Evolutionary conservation across 2,113 vertebrate species (phyloP).

Genomic region (Periophthalmus modestus): DNA sequence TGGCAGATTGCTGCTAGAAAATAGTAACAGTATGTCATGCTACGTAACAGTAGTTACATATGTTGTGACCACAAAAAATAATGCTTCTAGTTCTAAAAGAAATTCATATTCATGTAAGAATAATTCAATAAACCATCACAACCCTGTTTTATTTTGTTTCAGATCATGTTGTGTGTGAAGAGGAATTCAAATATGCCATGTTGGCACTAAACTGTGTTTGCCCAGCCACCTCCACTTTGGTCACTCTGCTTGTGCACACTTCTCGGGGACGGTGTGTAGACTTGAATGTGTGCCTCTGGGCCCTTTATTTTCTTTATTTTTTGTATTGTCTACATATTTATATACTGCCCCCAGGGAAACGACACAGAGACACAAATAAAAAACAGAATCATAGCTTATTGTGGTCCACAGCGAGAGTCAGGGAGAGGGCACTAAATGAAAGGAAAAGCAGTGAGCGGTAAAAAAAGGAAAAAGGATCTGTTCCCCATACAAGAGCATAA

Average conservation of each 20-base stretch:
- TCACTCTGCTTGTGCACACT: constrained; percentile 94
- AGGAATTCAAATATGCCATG: constrained; percentile 98
- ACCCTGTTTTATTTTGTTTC: constrained; percentile 37
- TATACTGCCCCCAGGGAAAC: not conserved
- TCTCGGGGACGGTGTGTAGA: constrained; percentile 94
- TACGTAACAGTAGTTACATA: not conserved
- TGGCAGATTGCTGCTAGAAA: not conserved
- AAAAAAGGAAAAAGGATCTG: constrained; percentile 20
- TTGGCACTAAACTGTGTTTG: constrained; percentile 95
- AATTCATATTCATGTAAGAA: not conserved
- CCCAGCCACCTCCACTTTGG: constrained; percentile 93
- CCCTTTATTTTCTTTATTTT: constrained; percentile 16
- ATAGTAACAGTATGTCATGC: not conserved
- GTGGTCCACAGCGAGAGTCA: constrained; percentile 25
- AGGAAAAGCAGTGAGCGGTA: constrained; percentile 12
- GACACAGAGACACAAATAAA: constrained; percentile 16
- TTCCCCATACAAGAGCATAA: constrained; percentile 33
- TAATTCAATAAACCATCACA: not conserved
- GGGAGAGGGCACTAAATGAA: constrained; percentile 15
- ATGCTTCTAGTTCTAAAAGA: not conserved
- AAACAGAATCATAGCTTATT: constrained; percentile 24
- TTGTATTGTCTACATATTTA: constrained; percentile 11
- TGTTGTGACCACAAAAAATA: not conserved
- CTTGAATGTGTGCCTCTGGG: not conserved
- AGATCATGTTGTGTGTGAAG: constrained; percentile 99